Base-by-base conservation (phyloP, 2,888 invertebrate species). In the Emmelina monodactyla region DNA sequence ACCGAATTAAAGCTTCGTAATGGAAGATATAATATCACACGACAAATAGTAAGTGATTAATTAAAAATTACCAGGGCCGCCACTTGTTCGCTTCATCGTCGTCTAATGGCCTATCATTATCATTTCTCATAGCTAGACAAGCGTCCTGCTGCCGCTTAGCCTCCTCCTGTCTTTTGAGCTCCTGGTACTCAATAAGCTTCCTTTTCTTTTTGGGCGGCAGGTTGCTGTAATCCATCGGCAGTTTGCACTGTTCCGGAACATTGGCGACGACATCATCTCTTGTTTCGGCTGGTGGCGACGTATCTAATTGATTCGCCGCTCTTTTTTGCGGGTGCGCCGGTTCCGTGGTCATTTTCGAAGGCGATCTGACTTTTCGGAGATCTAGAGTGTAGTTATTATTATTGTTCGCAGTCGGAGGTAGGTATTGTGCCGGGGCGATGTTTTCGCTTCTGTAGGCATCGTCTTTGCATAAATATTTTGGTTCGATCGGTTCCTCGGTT, bases 151-250 rank as follows among this genome's bases (percentile, higher is more conserved):
- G 67, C 35, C 66, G 69, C 44, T 64, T 70, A 33, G 75, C 75
- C 58, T 73, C 79, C 55, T 79, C 79, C 51, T 73, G 75, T 56
- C 75, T 78, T 72, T 76, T 79, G 53, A 68, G 70, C 62, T 79
- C 79, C 48, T 79, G 78, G 62, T 79, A 79, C 65, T 79, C 79
- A 52, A 79, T 75, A 50, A 79, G 54, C 58, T 79, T 79, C 60
- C 78, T 75, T 63, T 79, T 79, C 71, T 79, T 79, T 67, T 79
- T 79, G 45, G 79, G 79, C 47, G 79, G 79, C 51, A 79, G 58
- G 58, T 78, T 79, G 58, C 66, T 78, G 66, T 79, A 79, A 65
- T 79, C 75, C 73, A 72, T 76, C 46, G 73, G 60, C 48, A 53
- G 69, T 68, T 76, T 72, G 67, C 75, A 72, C 32, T 63, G 72